Percentiles rank a stretch among this genome's conserved stretches.
phyloP scores from a whole-genome alignment of 1,140 invertebrate genomes.

The Laodelphax striatellus region DNA sequence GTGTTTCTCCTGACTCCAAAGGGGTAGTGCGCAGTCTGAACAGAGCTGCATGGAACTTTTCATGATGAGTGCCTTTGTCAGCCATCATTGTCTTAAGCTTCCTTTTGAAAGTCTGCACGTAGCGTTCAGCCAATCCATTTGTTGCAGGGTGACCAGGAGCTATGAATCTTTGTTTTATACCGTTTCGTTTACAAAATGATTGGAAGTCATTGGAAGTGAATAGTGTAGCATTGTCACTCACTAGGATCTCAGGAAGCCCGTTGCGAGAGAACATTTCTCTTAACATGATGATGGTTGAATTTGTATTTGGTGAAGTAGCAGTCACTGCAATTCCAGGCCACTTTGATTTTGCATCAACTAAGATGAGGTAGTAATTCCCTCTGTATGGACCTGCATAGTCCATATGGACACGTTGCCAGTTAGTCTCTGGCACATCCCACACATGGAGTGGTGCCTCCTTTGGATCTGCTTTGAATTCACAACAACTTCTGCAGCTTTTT shows the following conservation, averaged over 20 bases:
- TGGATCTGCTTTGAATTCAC: not conserved
- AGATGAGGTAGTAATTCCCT: constrained; percentile 29
- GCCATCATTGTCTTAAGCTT: constrained; percentile 23
- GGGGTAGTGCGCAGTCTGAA: constrained; percentile 4
- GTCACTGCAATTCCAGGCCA: constrained; percentile 23
- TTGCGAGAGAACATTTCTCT: constrained; percentile 8
- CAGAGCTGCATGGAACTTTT: not conserved
- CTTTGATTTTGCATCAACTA: constrained; percentile 30
- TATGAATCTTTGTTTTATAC: constrained; percentile 25
- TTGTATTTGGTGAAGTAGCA: not conserved
- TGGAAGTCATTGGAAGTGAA: constrained; percentile 10
- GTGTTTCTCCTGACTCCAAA: not conserved
- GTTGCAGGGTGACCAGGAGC: constrained; percentile 28
- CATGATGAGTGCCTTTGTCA: not conserved
- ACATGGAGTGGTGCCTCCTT: constrained; percentile 13
- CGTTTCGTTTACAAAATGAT: constrained; percentile 4
- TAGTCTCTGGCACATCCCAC: constrained; percentile 29
- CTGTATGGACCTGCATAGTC: constrained; percentile 35
- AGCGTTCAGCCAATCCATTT: constrained; percentile 28
- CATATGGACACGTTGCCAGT: constrained; percentile 35
- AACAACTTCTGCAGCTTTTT: constrained; percentile 9
- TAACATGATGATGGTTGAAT: not conserved
- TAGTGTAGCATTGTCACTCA: constrained; percentile 14
- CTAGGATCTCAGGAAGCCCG: constrained; percentile 5
- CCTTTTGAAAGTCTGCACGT: constrained; percentile 27